Evolutionary conservation across 2,888 invertebrate genomes (phyloP).

Genomic region (Schizotus pectinicornis): DNA sequence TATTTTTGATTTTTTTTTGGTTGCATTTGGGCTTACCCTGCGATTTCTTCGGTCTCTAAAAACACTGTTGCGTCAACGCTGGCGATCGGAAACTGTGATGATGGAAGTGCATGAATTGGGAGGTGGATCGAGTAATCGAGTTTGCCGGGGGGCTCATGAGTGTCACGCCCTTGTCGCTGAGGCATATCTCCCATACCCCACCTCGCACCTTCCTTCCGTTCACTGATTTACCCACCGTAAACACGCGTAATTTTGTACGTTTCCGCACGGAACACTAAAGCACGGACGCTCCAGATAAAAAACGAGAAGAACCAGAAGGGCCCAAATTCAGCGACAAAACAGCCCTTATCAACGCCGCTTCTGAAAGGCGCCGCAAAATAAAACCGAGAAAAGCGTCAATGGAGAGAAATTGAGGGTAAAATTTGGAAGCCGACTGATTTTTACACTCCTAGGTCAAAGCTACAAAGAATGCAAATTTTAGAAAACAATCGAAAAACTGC

Average conservation of each 20-base stretch:
- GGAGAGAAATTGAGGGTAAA: too few relatives aligned
- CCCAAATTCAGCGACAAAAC: too few relatives aligned
- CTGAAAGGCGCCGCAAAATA: too few relatives aligned
- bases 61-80: neutral
- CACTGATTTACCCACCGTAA: constrained; percentile 48
- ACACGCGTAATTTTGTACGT: constrained; percentile 39
- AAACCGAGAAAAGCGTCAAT: too few relatives aligned
- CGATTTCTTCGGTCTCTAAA: neutral
- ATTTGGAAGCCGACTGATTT: too few relatives aligned
- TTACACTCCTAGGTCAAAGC: too few relatives aligned
- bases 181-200: constrained; percentile 54
- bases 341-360: too few relatives aligned
- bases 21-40: neutral
- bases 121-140: constrained; percentile 52
- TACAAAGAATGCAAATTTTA: too few relatives aligned
- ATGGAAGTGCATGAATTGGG: constrained; percentile 45
- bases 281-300: neutral
- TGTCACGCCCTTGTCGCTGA: constrained; percentile 58
- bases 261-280: constrained; percentile 28
- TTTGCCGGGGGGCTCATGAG: constrained; percentile 42
- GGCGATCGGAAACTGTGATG: constrained; percentile 33
- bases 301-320: neutral
- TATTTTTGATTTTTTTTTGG: neutral
- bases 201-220: constrained; percentile 52
- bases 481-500: too few relatives aligned